phyloP scores from a whole-genome alignment of 2,888 invertebrate genomes.

The Plebejus melissa region DNA sequence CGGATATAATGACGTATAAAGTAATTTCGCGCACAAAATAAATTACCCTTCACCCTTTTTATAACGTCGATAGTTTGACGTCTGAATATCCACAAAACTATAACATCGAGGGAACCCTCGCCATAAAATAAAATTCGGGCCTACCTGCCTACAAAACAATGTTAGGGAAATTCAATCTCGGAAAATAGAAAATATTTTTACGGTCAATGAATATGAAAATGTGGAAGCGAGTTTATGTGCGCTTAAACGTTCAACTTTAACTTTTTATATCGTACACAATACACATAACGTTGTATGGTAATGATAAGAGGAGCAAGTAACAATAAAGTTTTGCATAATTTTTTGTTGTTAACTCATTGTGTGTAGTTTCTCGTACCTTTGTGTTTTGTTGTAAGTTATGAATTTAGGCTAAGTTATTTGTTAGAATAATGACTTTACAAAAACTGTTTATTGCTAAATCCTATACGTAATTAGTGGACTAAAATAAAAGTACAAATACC shows the following conservation, averaged over 20 bases:
- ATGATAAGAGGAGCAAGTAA: not conserved
- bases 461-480: not conserved
- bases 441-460: not conserved
- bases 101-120: slow-evolving; percentile 40
- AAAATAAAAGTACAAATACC: not conserved
- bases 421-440: not conserved
- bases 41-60: slow-evolving; percentile 19
- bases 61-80: slow-evolving; percentile 38
- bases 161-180: slow-evolving; percentile 72
- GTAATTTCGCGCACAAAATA: slow-evolving; percentile 15
- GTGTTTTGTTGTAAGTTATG: not conserved
- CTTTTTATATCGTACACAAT: slow-evolving; percentile 33
- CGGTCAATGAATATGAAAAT: slow-evolving; percentile 74
- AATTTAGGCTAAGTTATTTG: not conserved
- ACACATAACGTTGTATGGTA: slow-evolving; percentile 27
- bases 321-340: slow-evolving; percentile 5
- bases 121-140: slow-evolving; percentile 56
- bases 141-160: slow-evolving; percentile 67
- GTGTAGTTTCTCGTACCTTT: not conserved
- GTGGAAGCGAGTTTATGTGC: slow-evolving; percentile 57
- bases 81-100: slow-evolving; percentile 38
- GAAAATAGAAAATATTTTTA: slow-evolving; percentile 75
- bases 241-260: slow-evolving; percentile 50
- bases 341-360: not conserved
- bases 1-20: too few relatives aligned